phyloP scores from a whole-genome alignment of 2,113 vertebrate species.

The Lonchura striata region DNA sequence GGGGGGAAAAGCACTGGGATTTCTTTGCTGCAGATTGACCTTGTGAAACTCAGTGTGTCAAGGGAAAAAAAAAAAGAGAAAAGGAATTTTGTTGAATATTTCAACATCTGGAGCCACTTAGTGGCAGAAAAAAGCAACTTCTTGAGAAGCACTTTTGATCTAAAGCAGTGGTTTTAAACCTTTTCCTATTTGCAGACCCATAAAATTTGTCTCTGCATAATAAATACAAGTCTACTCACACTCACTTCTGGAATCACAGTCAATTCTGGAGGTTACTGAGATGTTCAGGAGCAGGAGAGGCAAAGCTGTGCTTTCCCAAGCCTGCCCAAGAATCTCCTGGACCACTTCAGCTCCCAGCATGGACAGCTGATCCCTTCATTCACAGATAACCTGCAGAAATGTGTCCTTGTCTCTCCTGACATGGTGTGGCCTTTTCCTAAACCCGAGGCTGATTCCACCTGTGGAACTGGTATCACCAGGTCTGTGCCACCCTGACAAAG shows the following conservation, averaged over 20 bases:
- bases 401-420: neutral
- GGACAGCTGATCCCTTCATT: neutral
- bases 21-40: conserved; percentile 26
- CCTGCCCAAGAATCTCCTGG: neutral
- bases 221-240: neutral
- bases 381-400: neutral
- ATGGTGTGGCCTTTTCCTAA: accelerated
- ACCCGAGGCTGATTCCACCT: neutral
- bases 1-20: neutral
- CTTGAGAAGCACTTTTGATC: conserved; percentile 56
- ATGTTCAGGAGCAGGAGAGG: neutral
- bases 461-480: neutral
- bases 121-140: conserved; percentile 59
- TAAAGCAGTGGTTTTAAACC: neutral
- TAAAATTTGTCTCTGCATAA: conserved; percentile 2
- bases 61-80: neutral
- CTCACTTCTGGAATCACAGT: neutral
- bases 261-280: neutral
- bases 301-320: neutral
- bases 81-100: conserved; percentile 70
- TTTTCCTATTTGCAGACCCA: conserved; percentile 12
- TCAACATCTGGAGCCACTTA: conserved; percentile 74
- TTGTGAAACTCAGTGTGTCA: conserved; percentile 25
- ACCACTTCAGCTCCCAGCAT: neutral
- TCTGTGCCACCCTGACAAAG: neutral